Percentiles rank a stretch among this genome's conserved stretches.
Conservation (phyloP, 2,888 invertebrate species). For the Osmoderma eremita region DNA sequence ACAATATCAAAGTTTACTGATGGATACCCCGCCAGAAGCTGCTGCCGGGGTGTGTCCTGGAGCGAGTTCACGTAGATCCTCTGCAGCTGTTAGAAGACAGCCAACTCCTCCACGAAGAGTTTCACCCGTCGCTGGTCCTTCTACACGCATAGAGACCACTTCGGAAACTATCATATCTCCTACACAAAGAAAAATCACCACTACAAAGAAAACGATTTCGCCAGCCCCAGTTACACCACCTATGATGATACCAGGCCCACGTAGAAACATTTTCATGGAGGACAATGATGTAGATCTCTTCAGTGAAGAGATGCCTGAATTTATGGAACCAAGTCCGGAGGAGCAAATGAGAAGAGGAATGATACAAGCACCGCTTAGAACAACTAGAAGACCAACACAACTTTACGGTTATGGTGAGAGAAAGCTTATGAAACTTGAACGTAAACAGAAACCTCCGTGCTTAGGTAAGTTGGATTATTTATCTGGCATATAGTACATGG, state of each 20-base stretch:
- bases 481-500: too few species aligned
- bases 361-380: slow-evolving; percentile 4
- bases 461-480: slow-evolving; percentile 27
- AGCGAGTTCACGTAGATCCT: too few species aligned
- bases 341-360: slow-evolving; percentile 7
- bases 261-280: background rate
- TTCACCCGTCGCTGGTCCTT: slow-evolving; percentile 11
- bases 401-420: slow-evolving; percentile 36
- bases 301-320: slow-evolving; percentile 23
- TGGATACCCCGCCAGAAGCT: slow-evolving; percentile 15
- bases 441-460: slow-evolving; percentile 14
- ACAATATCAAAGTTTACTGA: slow-evolving; percentile 33
- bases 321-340: slow-evolving; percentile 20
- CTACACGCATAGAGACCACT: background rate
- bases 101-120: slow-evolving; percentile 1
- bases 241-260: slow-evolving; percentile 16
- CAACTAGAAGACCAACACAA: slow-evolving; percentile 16
- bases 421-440: slow-evolving; percentile 7
- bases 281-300: slow-evolving; percentile 6
- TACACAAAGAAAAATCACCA: slow-evolving; percentile 6
- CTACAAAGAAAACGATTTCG: slow-evolving; percentile 2
- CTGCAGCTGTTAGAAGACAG: background rate
- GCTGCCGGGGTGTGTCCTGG: background rate
- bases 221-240: slow-evolving; percentile 8
- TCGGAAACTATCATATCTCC: slow-evolving; percentile 25